A percentile compares a stretch with the other conserved stretches of the same genome.
phyloP scores from a whole-genome alignment of 2,113 vertebrate species.

The Mohoua ochrocephala region DNA sequence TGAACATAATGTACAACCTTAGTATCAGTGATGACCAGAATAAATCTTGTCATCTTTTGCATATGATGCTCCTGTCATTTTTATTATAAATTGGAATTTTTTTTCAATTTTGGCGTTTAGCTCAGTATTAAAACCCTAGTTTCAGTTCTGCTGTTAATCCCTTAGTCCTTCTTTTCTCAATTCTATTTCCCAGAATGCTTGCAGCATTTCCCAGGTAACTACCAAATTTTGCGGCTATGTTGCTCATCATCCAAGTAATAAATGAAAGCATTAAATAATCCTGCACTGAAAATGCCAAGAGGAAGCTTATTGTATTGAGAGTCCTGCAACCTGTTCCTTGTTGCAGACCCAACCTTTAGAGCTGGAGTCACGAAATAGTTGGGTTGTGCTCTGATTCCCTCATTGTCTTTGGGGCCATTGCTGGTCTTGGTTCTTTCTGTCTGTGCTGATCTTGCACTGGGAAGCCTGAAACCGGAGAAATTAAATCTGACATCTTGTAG shows the following conservation, averaged over 20 bases:
- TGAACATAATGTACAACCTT: not conserved
- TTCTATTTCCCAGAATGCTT: not conserved
- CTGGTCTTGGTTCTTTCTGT: not conserved
- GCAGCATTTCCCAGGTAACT: not conserved
- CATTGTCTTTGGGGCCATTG: fast-evolving
- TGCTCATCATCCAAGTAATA: not conserved
- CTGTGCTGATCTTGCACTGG: fast-evolving
- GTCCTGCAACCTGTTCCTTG: not conserved
- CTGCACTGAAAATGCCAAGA: not conserved
- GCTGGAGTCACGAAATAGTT: fast-evolving
- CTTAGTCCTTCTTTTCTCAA: not conserved
- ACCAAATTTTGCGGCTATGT: not conserved
- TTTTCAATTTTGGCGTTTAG: not conserved
- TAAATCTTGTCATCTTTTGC: not conserved
- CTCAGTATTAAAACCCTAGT: not conserved
- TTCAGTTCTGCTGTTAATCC: not conserved
- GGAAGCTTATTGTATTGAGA: not conserved
- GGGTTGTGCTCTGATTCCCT: not conserved
- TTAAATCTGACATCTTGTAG: not conserved
- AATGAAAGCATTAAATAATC: not conserved
- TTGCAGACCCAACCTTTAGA: not conserved
- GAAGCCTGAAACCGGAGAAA: not conserved
- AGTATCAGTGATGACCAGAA: not conserved
- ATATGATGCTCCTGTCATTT: not conserved
- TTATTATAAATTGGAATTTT: not conserved